A percentile compares a stretch with the other conserved stretches of the same genome.
These are phyloP conservation scores for Trachops cirrhosus DNA, from an alignment of 2,797 vertebrate genomes.

Conservation along the genomic window DNA sequence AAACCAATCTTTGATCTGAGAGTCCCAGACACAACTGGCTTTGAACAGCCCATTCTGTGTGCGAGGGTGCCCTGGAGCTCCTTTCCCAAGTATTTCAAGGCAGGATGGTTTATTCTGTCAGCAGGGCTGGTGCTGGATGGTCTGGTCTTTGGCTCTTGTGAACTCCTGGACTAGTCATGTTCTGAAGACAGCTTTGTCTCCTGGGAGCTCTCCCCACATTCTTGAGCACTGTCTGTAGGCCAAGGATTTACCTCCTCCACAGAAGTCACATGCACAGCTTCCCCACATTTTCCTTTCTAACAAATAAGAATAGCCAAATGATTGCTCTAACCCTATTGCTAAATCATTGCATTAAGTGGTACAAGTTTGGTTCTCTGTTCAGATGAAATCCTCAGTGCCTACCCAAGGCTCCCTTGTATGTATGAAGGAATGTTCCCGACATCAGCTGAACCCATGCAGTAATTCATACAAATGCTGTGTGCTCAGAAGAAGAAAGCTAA, in stretches of 20 bases:
- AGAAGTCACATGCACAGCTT: not conserved
- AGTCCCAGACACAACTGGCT: not conserved
- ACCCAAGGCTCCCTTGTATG: not conserved
- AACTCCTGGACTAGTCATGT: not conserved
- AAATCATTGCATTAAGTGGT: not conserved
- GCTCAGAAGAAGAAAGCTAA: not conserved
- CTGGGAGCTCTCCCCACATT: not conserved
- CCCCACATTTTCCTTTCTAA: not conserved
- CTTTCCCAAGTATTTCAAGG: not conserved
- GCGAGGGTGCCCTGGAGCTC: not conserved
- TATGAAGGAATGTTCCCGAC: not conserved
- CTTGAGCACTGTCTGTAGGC: not conserved
- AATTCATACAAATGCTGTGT: not conserved
- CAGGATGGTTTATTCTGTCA: not conserved
- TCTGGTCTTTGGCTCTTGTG: not conserved
- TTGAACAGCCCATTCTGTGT: accelerated
- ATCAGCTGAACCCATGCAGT: not conserved
- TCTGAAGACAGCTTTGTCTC: not conserved
- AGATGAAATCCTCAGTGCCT: not conserved
- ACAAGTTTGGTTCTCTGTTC: not conserved
- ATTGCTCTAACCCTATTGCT: not conserved
- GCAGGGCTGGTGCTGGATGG: not conserved
- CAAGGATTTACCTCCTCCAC: accelerated
- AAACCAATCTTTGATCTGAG: constrained; percentile 46
- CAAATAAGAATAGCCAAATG: not conserved